Evolutionary conservation across 2,888 invertebrate species (phyloP), one percentile per base, ranked within the genome.

Genomic region (Drosophila tanythrix): DNA sequence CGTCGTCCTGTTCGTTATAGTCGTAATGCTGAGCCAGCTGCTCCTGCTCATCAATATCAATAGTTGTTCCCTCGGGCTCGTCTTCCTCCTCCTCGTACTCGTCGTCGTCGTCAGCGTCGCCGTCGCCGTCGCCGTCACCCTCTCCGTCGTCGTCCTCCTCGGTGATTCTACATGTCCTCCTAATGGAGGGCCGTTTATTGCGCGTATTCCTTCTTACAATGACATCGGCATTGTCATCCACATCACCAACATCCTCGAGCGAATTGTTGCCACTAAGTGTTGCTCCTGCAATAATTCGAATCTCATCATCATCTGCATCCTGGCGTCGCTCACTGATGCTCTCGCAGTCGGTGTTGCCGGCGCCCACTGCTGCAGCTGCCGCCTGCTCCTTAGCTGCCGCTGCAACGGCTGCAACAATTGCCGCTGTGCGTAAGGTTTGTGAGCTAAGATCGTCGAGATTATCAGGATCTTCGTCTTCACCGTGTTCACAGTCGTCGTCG

Each of bases 221-320:
- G 55, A 88, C 89, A 72, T 84, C 88, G 35, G 84, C 88, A 67
- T 89, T 89, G 66, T 90, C 90, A 60, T 88, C 85, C 46, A 88
- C 85, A 74, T 88, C 83, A 40, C 81, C 83, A 29, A 86, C 81
- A 74, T 88, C 88, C 53, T 88, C 89, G 57, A 80, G 82, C 63
- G 86, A 86, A 52, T 88, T 83, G 75, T 88, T 88, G 56, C 81
- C 88, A 40, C 77, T 74, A 31, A 58, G 62, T 21, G 56, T 59
- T 69, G 79, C 58, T 27, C 65, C 74, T 55, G 78, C 70, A 68
- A 86, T 79, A 61, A 86, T 83, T 21, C 78, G 68, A 36, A 83
- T 82, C 25, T 88, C 83, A 70, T 82, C 76, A 55, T 84, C 76
- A 70, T 81, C 74, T 29, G 77, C 87, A 72, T 85, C 76, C 70